Evolutionary conservation across 2,888 invertebrate genomes (phyloP), one percentile per base, ranked within the genome.

Genomic region (Tetheella fluctuosa): DNA sequence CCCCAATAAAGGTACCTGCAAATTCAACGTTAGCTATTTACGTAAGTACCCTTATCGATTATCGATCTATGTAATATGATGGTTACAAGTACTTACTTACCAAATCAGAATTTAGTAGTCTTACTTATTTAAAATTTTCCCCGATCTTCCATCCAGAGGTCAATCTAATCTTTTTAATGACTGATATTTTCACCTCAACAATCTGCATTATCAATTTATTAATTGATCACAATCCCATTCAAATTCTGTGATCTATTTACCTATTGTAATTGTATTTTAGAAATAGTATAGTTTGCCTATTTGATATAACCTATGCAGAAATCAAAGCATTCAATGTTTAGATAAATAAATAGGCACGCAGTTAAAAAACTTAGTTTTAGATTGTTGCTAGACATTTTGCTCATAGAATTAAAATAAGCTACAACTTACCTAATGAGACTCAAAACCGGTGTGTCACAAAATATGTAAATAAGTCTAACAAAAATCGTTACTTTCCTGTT

Each of bases 201-300:
- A 42, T 61, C 54, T 55, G 61, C 64, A 70, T 73, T 62, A 56
- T 59, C 42, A 53, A 63, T 64, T 53, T 57, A 52, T 57, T 60
- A 34, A 4, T 57, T 64, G 60, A 48, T 48, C 10, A 20, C 61
- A 57, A 63, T 60, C 69, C 69, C 71, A 71, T 76, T 77, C 74
- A 71, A 69, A 77, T 74, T 79, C 79, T 81, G 83, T 84, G 83
- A 84, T 84, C 78, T 81, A 70, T 73, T 70, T 78, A 77, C 70
- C 61, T 71, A 60, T 61, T 56, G 23, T 60, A 54, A n/a, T 58
- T 30, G 15, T 59, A 25, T 42, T 48, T n/a, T n/a, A n/a, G n/a
- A 57, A 48, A 53, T 59, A 52, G 55, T 23, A 17, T 54, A 48
- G n/a, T n/a, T 25, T 52, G 20, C 48, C 20, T 48, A 48, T 48